Conservation (phyloP, 2,797 vertebrate species). For the Triplophysa bombifrons region DNA sequence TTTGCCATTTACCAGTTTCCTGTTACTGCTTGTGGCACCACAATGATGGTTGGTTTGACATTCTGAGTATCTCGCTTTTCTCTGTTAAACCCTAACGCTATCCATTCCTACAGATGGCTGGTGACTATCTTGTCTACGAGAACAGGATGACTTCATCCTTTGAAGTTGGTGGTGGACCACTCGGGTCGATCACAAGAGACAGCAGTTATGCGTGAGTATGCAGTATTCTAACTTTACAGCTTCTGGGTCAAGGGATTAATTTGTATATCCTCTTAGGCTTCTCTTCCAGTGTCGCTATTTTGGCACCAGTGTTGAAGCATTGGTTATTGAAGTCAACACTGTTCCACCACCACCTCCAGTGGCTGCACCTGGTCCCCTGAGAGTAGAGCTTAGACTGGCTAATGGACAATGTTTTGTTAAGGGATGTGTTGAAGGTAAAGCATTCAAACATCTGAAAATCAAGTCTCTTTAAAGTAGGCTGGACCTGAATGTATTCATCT, state of each 20-base stretch:
- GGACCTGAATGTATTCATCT: not conserved
- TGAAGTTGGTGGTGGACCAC: conserved; percentile 61
- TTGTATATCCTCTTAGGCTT: conserved; percentile 56
- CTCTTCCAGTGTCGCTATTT: conserved; percentile 69
- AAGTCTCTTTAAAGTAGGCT: not conserved
- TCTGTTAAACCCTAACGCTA: not conserved
- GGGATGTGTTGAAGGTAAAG: conserved; percentile 66
- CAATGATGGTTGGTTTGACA: conserved; percentile 55
- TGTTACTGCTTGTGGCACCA: conserved; percentile 69
- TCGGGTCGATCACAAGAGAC: conserved; percentile 72
- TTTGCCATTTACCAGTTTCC: conserved; percentile 75
- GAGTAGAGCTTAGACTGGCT: conserved; percentile 67
- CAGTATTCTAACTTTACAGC: not conserved
- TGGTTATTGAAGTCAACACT: conserved; percentile 57
- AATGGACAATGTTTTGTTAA: conserved; percentile 65
- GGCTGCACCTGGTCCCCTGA: conserved; percentile 64
- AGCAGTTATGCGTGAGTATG: conserved; percentile 67
- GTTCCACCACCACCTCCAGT: conserved; percentile 55
- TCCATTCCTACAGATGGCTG: conserved; percentile 60
- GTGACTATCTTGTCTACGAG: conserved; percentile 67
- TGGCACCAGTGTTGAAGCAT: conserved; percentile 46
- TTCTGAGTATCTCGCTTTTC: not conserved
- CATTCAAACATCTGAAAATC: conserved; percentile 6
- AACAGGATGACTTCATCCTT: conserved; percentile 68
- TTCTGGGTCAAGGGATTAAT: not conserved